Percentiles rank a stretch among this genome's conserved stretches.
Conservation (phyloP, 2,888 invertebrate genomes). For the Empis livida region DNA sequence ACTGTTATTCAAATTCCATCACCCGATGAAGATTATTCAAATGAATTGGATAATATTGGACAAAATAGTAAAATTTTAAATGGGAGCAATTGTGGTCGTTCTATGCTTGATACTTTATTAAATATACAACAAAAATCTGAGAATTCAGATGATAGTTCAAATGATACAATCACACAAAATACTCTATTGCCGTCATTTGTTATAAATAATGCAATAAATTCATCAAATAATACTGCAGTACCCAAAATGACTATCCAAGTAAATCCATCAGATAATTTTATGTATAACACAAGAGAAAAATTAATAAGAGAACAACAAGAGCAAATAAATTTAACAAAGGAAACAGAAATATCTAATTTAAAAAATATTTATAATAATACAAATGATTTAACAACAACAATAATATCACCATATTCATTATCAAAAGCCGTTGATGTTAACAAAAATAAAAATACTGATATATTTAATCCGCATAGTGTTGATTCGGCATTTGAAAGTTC, state of each 20-base stretch:
- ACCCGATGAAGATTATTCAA: too few relatives aligned
- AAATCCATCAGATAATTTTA: background rate
- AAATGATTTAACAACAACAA: constrained; percentile 14
- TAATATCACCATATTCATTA: constrained; percentile 9
- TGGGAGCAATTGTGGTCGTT: constrained; percentile 3
- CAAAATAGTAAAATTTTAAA: background rate
- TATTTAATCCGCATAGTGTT: constrained; percentile 31
- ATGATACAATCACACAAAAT: background rate
- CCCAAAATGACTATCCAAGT: background rate
- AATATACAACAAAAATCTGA: background rate
- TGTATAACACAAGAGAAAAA: background rate
- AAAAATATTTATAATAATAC: constrained; percentile 12
- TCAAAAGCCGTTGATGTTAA: constrained; percentile 27
- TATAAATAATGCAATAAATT: background rate
- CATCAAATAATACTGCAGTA: background rate
- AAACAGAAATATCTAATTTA: constrained; percentile 22
- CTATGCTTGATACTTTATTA: constrained; percentile 11
- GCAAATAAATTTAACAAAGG: constrained; percentile 12
- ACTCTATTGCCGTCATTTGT: background rate
- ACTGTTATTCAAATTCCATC: too few relatives aligned
- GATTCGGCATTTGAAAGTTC: constrained; percentile 32
- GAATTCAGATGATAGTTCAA: background rate
- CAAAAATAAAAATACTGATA: constrained; percentile 29
- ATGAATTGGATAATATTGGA: too few relatives aligned
- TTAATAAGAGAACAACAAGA: background rate